Evolutionary conservation across 1,140 invertebrate genomes (phyloP).

Genomic region (Andricus grossulariae): DNA sequence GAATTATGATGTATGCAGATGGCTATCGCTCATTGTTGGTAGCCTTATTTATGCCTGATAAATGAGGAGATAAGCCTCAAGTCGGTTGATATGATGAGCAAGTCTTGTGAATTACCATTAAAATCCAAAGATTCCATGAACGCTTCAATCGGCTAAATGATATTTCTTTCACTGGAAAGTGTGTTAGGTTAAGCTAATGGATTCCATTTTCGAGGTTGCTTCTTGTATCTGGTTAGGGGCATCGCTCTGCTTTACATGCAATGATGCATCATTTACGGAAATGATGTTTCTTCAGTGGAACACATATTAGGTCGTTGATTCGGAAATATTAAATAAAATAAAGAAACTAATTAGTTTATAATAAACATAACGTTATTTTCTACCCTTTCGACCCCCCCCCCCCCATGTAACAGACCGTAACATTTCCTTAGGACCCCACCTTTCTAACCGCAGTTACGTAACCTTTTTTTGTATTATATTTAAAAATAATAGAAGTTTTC

Average conservation of each 20-base stretch:
- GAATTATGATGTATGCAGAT: conserved; percentile 40
- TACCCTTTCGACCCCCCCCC: no score
- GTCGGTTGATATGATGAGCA: conserved; percentile 37
- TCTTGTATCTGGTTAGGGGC: background rate
- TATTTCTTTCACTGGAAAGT: background rate
- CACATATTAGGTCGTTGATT: conserved; percentile 15
- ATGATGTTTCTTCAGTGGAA: background rate
- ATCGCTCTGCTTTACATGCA: background rate
- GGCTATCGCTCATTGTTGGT: conserved; percentile 36
- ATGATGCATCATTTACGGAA: background rate
- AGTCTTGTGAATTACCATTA: conserved; percentile 39
- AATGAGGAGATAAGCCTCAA: conserved; percentile 41
- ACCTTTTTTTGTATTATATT: no score
- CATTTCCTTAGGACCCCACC: no score
- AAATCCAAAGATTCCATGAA: conserved; percentile 35
- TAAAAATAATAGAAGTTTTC: no score
- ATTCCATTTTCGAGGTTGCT: background rate
- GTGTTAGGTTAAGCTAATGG: background rate
- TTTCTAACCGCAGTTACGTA: no score
- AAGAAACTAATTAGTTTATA: no score
- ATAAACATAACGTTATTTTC: no score
- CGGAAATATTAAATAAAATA: background rate
- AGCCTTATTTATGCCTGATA: conserved; percentile 40
- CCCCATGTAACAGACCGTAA: no score
- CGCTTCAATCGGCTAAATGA: background rate